A percentile compares a stretch with the other conserved stretches of the same genome.
phyloP scores from a whole-genome alignment of 2,113 vertebrate genomes.

The Arenaria interpres region DNA sequence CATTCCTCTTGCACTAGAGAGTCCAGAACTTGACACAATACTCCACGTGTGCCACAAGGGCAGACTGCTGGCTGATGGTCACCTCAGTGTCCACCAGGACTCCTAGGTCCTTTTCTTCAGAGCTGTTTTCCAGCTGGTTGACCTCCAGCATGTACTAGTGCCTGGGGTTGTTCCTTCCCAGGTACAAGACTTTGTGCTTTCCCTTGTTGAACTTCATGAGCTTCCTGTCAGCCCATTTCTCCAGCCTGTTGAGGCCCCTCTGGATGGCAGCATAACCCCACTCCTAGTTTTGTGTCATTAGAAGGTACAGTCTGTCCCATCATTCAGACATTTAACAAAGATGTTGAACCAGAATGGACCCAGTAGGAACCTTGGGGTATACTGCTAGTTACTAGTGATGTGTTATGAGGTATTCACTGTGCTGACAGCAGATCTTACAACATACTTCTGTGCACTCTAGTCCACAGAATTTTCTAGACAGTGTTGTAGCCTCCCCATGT shows the following conservation, averaged over 20 bases:
- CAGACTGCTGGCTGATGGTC: not conserved
- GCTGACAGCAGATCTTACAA: not conserved
- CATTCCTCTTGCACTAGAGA: not conserved
- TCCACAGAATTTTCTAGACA: not conserved
- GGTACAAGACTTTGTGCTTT: not conserved
- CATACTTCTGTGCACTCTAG: not conserved
- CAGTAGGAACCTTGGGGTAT: not conserved
- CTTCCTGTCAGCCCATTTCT: not conserved
- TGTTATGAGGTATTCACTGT: not conserved
- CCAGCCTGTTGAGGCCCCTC: not conserved
- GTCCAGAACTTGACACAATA: not conserved
- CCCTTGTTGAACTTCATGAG: not conserved
- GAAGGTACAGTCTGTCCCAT: not conserved
- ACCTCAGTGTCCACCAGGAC: not conserved
- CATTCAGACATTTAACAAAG: not conserved
- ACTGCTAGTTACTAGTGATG: fast-evolving
- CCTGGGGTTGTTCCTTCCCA: not conserved
- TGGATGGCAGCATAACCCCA: not conserved
- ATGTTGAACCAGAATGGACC: not conserved
- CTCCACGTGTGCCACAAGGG: not conserved
- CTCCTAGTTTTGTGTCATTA: not conserved
- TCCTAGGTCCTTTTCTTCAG: not conserved
- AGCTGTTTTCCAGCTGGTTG: not conserved
- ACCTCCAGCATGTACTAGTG: not conserved
- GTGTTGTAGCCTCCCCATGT: not conserved